Evolutionary conservation across 1,140 invertebrate species (phyloP).

Genomic region (Octopus sinensis): DNA sequence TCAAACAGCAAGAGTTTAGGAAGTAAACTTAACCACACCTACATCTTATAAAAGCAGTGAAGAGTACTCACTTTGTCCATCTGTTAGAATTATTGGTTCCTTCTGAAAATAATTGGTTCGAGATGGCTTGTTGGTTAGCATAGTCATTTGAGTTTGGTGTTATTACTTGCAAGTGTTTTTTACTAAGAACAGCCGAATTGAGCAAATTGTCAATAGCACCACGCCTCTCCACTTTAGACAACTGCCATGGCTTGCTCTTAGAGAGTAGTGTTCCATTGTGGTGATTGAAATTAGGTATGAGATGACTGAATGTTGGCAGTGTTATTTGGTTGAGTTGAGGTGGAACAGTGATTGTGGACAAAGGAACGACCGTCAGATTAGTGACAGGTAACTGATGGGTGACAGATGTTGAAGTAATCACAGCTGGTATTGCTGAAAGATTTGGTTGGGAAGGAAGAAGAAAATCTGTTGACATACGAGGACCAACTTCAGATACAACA

Average conservation of each 20-base stretch:
- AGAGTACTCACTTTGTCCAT: too few relatives aligned
- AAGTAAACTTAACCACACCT: background rate
- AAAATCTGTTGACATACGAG: background rate
- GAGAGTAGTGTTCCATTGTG: background rate
- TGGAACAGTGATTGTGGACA: background rate
- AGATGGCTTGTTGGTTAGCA: too few relatives aligned
- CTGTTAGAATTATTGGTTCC: too few relatives aligned
- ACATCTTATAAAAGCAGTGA: too few relatives aligned
- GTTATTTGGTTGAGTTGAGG: background rate
- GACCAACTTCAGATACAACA: background rate
- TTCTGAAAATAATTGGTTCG: too few relatives aligned
- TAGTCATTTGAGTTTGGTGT: too few relatives aligned
- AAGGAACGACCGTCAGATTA: background rate
- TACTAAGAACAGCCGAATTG: background rate
- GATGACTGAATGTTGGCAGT: background rate
- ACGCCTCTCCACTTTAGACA: background rate
- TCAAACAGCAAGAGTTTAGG: constrained; percentile 12
- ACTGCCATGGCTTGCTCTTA: background rate
- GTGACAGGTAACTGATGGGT: background rate
- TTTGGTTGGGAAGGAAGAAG: background rate
- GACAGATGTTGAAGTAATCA: background rate
- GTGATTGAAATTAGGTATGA: background rate
- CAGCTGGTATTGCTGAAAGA: background rate
- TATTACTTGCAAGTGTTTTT: background rate
- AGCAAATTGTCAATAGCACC: background rate